Base-by-base conservation (phyloP, 2,888 invertebrate species). In the Poecilobothrus nobilitatus region DNA sequence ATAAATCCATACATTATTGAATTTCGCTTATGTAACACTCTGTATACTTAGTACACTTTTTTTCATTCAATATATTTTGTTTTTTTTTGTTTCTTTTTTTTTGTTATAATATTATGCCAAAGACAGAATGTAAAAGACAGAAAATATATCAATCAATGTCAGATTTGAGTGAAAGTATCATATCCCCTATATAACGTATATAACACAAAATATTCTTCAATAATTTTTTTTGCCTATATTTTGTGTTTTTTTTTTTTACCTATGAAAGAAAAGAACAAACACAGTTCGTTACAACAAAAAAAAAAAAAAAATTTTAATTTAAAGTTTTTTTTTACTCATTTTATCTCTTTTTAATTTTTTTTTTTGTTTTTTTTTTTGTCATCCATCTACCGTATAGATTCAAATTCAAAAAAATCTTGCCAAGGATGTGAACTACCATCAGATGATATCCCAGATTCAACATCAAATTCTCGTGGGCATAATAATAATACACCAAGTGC, bases 401-500 rank as follows among this genome's bases (percentile, higher is more conserved):
- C 82, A 69, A 82, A 80, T 76, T 87, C 88, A 73, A 88, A 88
- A 80, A 88, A 88, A 79, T 87, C 87, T 76, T 89, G 86, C 82
- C 92, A 89, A 84, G 93, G 89, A 74, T 94, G 89, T 79, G 91
- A 91, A 79, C 84, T 88, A 80, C 92, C 88, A 70, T 87, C 88
- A 66, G 89, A 90, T 74, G 89, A 90, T 76, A 84, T 89, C 68
- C 88, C 89, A 7, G 90, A 90, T 74, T 85, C 89, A 62, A 84
- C 87, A 41, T 87, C 89, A 53, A 82, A 82, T 73, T 84, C 84
- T 18, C 84, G 89, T 72, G 89, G 89, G 67, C 87, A 91, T 77
- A 91, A 91, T 78, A 92, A 92, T 80, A 92, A 92, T 80, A 92
- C 91, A 64, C 91, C 90, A 27, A 91, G 88, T 78, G 91, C 89